Percentiles rank a stretch among this genome's conserved stretches.
These are phyloP conservation scores for Murina feae DNA, from an alignment of 2,113 vertebrate genomes.

Conservation along the genomic window DNA sequence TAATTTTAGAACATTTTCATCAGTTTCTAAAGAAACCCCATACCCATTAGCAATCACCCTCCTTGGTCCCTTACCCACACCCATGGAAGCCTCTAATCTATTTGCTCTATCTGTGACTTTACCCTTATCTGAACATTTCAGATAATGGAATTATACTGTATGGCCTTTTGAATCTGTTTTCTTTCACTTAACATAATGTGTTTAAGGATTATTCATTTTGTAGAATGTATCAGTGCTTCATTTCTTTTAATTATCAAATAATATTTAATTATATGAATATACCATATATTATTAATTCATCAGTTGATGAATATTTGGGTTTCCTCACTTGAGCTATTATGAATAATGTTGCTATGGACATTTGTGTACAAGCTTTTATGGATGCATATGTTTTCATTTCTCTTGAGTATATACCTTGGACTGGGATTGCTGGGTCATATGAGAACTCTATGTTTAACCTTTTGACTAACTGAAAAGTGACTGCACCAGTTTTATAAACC, in stretches of 20 bases:
- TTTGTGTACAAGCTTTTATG: background rate
- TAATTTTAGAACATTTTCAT: constrained; percentile 6
- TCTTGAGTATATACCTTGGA: background rate
- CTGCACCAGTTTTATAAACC: background rate
- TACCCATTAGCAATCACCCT: background rate
- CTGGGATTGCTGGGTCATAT: background rate
- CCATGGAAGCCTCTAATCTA: background rate
- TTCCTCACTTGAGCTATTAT: background rate
- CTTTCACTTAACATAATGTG: background rate
- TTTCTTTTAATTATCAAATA: background rate
- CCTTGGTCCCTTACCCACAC: background rate
- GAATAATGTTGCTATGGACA: background rate
- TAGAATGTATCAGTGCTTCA: background rate
- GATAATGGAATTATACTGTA: background rate
- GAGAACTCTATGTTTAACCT: background rate
- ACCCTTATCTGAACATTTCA: background rate
- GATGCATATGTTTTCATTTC: background rate
- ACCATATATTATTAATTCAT: background rate
- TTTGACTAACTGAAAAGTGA: background rate
- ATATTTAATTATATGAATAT: background rate
- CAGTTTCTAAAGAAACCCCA: background rate
- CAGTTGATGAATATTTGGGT: background rate
- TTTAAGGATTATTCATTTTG: background rate
- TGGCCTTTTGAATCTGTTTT: background rate
- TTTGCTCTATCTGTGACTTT: background rate